Evolutionary conservation across 2,797 vertebrate species (phyloP), one percentile per base, ranked within the genome.

Genomic region (Pseudopleuronectes americanus): DNA sequence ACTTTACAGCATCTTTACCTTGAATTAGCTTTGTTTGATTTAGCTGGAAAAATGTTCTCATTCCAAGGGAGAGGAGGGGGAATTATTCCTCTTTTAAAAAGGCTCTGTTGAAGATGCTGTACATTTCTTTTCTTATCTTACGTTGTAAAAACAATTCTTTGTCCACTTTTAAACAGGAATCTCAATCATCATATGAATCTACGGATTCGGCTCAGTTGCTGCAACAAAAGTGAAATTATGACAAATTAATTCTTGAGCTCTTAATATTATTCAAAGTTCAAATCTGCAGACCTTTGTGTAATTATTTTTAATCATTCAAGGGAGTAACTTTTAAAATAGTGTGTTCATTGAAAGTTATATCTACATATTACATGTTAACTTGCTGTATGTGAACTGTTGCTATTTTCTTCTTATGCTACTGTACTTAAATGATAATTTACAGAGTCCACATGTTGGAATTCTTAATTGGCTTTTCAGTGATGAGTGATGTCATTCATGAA

Each of bases 301-400:
- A 64, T 68, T 64, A 71, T 58, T 58, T 58, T 33, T 9, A 61
- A 33, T 69, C 38, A 49, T 24, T 68, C 0, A 57, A 38, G 36
- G 36, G 36, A 12, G 12, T 38, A 38, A 38, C 21, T 23, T 54
- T 17, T 72, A 38, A 2, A 61, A 4, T 48, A 26, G 17, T 38
- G 36, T 33, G 31, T 33, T 33, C 31, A 33, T 8, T 33, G 8
- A 9, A 33, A 33, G 31, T 64, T 38, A 38, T 68, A 43, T 64
- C 31, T 45, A 52, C 1, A 61, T 16, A 31, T 43, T 22, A 53
- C 52, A 10, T 63, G 17, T 76, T n/a, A 26, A 63, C 26, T 66
- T 33, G 16, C 41, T 65, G 36, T 68, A 38, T 31, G 68, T 36
- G 41, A 45, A 52, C 23, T 8, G 58, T 36, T 56, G 33, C 23